Percentiles rank a stretch among this genome's conserved stretches.
These are phyloP conservation scores for Ciconia nigra DNA, from an alignment of 2,797 vertebrate species.

Conservation along the genomic window DNA sequence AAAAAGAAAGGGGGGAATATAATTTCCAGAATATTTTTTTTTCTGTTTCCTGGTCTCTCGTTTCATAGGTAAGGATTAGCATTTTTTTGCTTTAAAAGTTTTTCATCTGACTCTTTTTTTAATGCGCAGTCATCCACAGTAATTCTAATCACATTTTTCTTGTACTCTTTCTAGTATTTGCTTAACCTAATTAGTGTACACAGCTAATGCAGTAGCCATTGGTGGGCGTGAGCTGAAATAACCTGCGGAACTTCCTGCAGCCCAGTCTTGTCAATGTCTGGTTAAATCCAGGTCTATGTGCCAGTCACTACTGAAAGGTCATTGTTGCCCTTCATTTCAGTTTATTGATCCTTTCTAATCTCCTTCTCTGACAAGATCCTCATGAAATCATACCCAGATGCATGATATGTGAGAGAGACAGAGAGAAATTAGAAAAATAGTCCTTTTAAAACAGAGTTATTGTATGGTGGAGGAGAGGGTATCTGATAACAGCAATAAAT, in stretches of 20 bases:
- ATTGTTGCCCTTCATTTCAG: not conserved
- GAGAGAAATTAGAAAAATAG: not conserved
- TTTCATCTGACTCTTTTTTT: not conserved
- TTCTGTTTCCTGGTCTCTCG: not conserved
- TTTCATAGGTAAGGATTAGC: not conserved
- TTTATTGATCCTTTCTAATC: not conserved
- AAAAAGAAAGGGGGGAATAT: not conserved
- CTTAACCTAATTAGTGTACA: not conserved
- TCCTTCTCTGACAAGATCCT: not conserved
- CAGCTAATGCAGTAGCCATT: not conserved
- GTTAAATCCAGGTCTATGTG: not conserved
- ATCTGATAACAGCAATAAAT: not conserved
- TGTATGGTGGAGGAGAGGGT: not conserved
- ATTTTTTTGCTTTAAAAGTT: not conserved
- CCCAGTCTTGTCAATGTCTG: not conserved
- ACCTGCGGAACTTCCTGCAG: not conserved
- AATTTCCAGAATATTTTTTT: not conserved
- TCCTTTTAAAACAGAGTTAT: not conserved
- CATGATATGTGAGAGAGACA: not conserved
- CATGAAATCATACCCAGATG: not conserved
- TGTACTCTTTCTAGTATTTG: not conserved
- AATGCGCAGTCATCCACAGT: not conserved
- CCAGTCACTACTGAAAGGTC: not conserved
- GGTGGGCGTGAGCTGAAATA: not conserved
- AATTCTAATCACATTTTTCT: not conserved